Percentiles rank a stretch among this genome's conserved stretches.
Evolutionary conservation across 2,797 vertebrate species (phyloP).

Genomic region (Paedocypris micromegethes): DNA sequence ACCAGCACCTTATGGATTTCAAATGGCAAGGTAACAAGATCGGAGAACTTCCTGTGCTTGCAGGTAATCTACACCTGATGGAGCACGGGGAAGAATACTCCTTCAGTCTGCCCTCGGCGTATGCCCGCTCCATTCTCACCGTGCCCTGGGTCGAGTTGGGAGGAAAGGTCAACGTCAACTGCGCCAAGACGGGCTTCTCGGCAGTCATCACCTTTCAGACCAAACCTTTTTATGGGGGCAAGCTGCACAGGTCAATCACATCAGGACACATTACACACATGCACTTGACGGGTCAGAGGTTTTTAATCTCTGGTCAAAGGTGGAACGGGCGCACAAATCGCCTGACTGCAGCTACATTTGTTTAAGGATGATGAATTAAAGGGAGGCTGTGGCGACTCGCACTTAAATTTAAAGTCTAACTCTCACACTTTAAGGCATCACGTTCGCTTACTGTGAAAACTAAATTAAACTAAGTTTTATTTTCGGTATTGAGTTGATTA

Average conservation of each 20-base stretch:
- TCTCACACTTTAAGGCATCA: too few relatives aligned
- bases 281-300: slow-evolving; percentile 7
- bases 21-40: not conserved
- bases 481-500: too few relatives aligned
- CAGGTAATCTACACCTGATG: slow-evolving; percentile 84
- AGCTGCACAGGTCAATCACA: slow-evolving; percentile 82
- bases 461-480: too few relatives aligned
- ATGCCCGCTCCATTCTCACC: slow-evolving; percentile 95
- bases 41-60: not conserved
- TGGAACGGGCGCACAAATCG: too few relatives aligned
- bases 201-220: slow-evolving; percentile 97
- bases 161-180: slow-evolving; percentile 90
- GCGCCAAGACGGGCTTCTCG: slow-evolving; percentile 87
- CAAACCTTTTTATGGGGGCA: slow-evolving; percentile 97
- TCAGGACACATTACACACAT: slow-evolving; percentile 28
- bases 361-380: too few relatives aligned
- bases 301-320: not conserved
- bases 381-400: too few relatives aligned
- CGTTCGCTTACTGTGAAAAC: too few relatives aligned
- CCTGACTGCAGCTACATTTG: too few relatives aligned
- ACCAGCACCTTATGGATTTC: not conserved
- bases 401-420: too few relatives aligned
- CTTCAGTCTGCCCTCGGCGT: slow-evolving; percentile 91
- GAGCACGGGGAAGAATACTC: slow-evolving; percentile 94
- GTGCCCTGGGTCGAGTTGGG: slow-evolving; percentile 98